Base-by-base conservation (phyloP, 92 coral and sea anemone species). In the Actinernus sp. region DNA sequence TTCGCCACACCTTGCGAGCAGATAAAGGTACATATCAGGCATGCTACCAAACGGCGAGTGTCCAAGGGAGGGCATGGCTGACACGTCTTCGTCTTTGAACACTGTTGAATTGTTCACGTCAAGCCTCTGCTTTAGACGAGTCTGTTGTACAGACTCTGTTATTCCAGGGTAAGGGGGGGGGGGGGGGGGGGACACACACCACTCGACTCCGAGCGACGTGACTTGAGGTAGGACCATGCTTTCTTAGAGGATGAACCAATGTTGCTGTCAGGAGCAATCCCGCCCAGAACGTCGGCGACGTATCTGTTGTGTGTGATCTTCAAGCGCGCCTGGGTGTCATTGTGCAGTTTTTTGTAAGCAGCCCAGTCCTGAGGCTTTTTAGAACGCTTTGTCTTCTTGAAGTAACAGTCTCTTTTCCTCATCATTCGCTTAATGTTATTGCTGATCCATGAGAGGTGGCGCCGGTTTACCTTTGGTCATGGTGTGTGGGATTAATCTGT, bases 141-240 rank as follows among this genome's bases (percentile, higher is more conserved):
- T 55, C 61, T 14, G 39, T 8, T 13, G 39, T 14, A 36, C 61
- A 55, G 16, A 55, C 61, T 8, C 61, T 12, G 61, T 55, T 55
- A 2, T 27, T 26, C 61, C 61, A 26, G 21, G 30, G n/a, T 17
- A 55, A 23, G 38, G 39, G 6, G n/a, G n/a, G n/a, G n/a, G n/a
- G n/a, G n/a, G n/a, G 30, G 25, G 33, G 30, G 3, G 16, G 33
- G 2, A 24, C 11, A 25, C 30, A 25, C n/a, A 49, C 56, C 1
- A 20, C 56, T n/a, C 4, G 12, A 2, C 10, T 1, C 3, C 1
- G 1, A 2, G 23, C 28, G 26, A n/a, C n/a, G 2, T 3, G 2
- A 3, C 1, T 18, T 21, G 56, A 2, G 3, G 28, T 1, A 1
- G 2, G 2, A 2, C 2, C n/a, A n/a, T n/a, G n/a, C n/a, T n/a